Evolutionary conservation across 2,113 vertebrate species (phyloP).

Genomic region (Isichthys henryi): DNA sequence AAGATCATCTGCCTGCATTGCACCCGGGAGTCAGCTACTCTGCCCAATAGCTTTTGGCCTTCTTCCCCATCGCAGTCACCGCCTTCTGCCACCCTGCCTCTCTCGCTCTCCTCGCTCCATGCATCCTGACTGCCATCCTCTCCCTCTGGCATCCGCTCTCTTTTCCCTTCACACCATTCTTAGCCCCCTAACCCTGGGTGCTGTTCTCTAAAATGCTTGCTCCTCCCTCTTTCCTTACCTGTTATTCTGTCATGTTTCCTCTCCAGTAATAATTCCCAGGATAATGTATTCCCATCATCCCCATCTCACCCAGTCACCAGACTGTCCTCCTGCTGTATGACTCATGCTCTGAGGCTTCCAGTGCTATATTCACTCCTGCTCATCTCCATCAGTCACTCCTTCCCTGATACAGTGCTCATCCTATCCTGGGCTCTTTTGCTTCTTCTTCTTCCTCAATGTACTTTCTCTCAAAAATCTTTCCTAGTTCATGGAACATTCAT

Average conservation of each 20-base stretch:
- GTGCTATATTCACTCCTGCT: neutral
- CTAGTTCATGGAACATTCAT: neutral
- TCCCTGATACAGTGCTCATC: neutral
- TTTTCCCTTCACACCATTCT: neutral
- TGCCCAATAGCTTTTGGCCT: neutral
- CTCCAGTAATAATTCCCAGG: neutral
- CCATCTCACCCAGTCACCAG: neutral
- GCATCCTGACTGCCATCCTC: neutral
- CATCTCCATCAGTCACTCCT: neutral
- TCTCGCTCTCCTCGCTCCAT: neutral
- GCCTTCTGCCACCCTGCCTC: slow-evolving; percentile 1
- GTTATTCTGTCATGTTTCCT: neutral
- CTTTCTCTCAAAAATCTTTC: neutral
- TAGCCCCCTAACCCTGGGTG: neutral
- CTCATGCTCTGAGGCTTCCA: neutral
- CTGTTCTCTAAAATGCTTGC: neutral
- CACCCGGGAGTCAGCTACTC: neutral
- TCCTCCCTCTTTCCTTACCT: neutral
- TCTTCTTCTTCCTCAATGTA: neutral
- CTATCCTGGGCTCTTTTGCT: neutral
- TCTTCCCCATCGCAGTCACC: neutral
- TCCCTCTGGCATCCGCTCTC: neutral
- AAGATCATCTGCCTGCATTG: neutral
- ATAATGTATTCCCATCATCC: neutral
- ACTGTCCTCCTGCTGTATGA: neutral